Evolutionary conservation across 2,888 invertebrate species (phyloP).

Genomic region (Drosophila heteroneura): DNA sequence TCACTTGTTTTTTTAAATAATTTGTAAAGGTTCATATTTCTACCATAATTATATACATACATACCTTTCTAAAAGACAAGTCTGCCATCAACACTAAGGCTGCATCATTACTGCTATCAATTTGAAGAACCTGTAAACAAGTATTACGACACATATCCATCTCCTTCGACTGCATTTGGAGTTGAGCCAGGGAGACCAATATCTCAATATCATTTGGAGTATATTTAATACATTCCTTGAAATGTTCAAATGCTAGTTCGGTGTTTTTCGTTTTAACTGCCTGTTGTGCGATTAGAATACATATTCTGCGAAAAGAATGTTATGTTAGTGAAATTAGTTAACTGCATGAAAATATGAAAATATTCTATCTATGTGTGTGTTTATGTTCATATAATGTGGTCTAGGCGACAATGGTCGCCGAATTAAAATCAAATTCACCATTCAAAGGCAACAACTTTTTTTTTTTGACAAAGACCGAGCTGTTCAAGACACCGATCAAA

Average conservation of each 20-base stretch:
- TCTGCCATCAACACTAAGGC: conserved; percentile 99
- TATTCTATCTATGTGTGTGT: not conserved
- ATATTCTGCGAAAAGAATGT: conserved; percentile 86
- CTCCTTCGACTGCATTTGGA: conserved; percentile 94
- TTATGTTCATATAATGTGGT: not conserved
- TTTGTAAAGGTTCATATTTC: not conserved
- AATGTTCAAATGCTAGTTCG: conserved; percentile 91
- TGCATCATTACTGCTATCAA: conserved; percentile 95
- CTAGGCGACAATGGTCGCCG: not conserved
- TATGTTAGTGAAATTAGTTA: not conserved
- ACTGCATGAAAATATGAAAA: not conserved
- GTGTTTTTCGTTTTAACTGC: conserved; percentile 88
- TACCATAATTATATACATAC: conserved; percentile 80
- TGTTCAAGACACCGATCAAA: not conserved
- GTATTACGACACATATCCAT: conserved; percentile 95
- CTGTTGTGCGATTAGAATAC: conserved; percentile 91
- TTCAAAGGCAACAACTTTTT: not conserved
- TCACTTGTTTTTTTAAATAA: not conserved
- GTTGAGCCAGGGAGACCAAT: conserved; percentile 90
- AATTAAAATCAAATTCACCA: not conserved
- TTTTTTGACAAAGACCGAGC: not conserved
- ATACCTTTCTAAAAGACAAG: conserved; percentile 93
- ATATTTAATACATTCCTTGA: conserved; percentile 94
- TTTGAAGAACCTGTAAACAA: conserved; percentile 92
- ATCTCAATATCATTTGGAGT: conserved; percentile 91